Evolutionary conservation across 2,888 invertebrate species (phyloP), one percentile per base, ranked within the genome.

Genomic region (Pyrrhosoma nymphula): DNA sequence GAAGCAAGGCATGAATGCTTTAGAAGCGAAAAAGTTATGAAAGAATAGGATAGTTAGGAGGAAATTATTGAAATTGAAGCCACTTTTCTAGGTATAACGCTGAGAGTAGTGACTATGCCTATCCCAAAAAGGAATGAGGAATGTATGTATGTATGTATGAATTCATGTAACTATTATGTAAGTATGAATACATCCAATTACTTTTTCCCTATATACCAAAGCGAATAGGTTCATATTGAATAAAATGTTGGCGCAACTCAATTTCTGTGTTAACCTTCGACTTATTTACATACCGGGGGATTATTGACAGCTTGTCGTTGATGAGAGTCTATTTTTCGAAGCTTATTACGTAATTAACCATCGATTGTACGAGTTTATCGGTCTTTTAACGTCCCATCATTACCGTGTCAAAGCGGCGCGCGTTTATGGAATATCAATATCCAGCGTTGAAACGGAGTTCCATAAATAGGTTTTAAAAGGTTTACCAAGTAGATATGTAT

Each of bases 361-460:
- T 82, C 35, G 82, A 82, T 82, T 82, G 1, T 16, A 0, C 8
- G 30, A n/a, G 16, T 82, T 82, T 35, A 82, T 82, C 82, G 35
- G 30, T 23, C 82, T 35, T 82, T 69, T 35, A 30, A 82, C 30
- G 82, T 82, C 82, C 82, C 30, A 14, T 82, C 35, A 35, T 82
- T 82, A 82, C 82, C 82, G 8, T 82, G 82, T 82, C 82, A 82
- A 82, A 82, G 35, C 82, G 16, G 35, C 82, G 12, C 82, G 82
- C 82, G 30, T 82, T 82, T 82, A 82, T 82, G 82, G 82, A 35
- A 82, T 82, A 82, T 82, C 82, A 35, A 82, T 82, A 82, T 82
- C 82, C 82, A 82, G 35, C 82, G 82, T 82, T 82, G 82, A 35
- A 35, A 82, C 12, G 82, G 82, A 35, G 82, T 35, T 35, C 82